Conservation (phyloP, 2,113 vertebrate genomes). For the Pteruthius melanotis region DNA sequence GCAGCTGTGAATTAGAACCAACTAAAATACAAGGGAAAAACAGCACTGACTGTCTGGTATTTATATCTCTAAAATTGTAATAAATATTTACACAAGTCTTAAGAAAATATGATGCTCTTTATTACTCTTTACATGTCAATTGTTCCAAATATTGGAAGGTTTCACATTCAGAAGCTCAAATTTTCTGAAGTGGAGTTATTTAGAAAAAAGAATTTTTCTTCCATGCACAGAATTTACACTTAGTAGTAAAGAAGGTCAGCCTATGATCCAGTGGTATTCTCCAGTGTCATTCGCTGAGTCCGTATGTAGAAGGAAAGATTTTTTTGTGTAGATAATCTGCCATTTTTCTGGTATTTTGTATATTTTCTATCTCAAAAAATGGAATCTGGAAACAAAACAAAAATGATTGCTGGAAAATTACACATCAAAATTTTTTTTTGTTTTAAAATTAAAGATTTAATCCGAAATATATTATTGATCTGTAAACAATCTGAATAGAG, state of each 20-base stretch:
- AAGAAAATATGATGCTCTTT: conserved; percentile 3
- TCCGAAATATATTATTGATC: background rate
- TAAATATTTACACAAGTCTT: background rate
- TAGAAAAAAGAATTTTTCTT: background rate
- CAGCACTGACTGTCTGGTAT: background rate
- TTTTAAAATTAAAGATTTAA: background rate
- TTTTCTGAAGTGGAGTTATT: background rate
- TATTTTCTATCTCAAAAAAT: conserved; percentile 81
- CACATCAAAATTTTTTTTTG: background rate
- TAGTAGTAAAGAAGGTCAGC: background rate
- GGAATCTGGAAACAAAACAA: conserved; percentile 78
- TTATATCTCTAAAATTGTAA: background rate
- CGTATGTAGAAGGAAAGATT: conserved; percentile 79
- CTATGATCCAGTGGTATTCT: background rate
- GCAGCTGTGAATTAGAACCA: background rate
- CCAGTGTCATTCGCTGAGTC: conserved; percentile 71
- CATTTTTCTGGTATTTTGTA: conserved; percentile 60
- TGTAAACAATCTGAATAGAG: background rate
- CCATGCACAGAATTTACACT: background rate
- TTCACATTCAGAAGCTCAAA: background rate
- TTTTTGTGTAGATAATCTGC: conserved; percentile 88
- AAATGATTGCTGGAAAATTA: background rate
- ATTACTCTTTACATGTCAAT: background rate
- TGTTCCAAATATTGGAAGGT: conserved; percentile 9
- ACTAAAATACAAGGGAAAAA: background rate